Conservation (phyloP, 2,888 invertebrate species). For the Acholoe squamosa region DNA sequence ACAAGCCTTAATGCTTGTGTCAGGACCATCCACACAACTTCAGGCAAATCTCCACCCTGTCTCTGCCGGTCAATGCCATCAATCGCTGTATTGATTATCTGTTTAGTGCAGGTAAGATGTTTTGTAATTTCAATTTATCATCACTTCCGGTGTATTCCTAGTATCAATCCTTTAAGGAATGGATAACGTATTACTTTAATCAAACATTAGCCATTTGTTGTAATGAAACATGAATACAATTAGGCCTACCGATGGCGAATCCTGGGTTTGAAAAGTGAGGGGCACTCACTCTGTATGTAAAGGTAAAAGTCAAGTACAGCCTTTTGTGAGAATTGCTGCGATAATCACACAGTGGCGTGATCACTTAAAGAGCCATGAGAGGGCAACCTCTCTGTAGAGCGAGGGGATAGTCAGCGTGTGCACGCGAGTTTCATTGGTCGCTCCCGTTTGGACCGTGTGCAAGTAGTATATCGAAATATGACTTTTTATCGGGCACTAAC, state of each 20-base stretch:
- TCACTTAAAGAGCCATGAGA: too few relatives aligned
- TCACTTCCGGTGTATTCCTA: too few relatives aligned
- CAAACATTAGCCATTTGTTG: not conserved
- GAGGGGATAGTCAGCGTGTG: too few relatives aligned
- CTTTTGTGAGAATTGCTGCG: too few relatives aligned
- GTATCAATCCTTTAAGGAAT: too few relatives aligned
- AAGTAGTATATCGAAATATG: too few relatives aligned
- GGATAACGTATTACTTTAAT: not conserved
- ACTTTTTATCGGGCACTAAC: too few relatives aligned
- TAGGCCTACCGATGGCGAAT: not conserved
- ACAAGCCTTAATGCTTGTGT: not conserved
- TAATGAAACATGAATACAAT: not conserved
- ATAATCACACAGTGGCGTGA: too few relatives aligned
- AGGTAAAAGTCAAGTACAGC: not conserved
- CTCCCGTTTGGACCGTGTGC: too few relatives aligned
- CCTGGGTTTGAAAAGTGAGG: not conserved
- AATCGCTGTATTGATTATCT: not conserved
- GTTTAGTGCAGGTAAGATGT: constrained; percentile 11
- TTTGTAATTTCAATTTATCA: not conserved
- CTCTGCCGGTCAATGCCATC: not conserved
- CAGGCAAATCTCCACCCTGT: not conserved
- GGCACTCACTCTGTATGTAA: not conserved
- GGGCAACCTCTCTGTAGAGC: too few relatives aligned
- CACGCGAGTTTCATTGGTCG: too few relatives aligned
- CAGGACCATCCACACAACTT: not conserved